Base-by-base conservation (phyloP, 1,140 invertebrate genomes). In the Conus ventricosus region DNA sequence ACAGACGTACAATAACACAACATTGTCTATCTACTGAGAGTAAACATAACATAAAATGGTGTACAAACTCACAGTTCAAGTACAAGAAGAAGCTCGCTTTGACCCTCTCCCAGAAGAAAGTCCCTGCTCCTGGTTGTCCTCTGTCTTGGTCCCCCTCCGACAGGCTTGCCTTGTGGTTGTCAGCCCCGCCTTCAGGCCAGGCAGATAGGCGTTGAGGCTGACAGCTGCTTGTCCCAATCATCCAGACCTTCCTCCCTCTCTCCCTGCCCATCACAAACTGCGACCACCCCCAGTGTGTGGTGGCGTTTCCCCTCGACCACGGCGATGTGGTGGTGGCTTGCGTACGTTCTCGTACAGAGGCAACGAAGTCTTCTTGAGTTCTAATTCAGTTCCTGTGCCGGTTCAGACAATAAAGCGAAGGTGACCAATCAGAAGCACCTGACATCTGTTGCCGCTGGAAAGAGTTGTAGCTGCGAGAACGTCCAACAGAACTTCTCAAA, bases 331-430 rank as follows among this genome's bases (percentile, higher is more conserved):
- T 20, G 82, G 54, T 20, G 82, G 57, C 27, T 67, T 60, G 4
- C 55, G 55, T 23, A 2, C 55, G 0, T 15, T 84, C 4, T n/a
- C 54, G 55, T 55, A 67, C 55, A 51, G 23, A n/a, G 80, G 81
- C 27, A 25, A 83, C 20, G n/a, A 88, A 82, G n/a, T 23, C 75
- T 88, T 89, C 51, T 89, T 92, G 51, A 80, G 78, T 71, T 57
- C 89, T 20, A 84, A 63, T 20, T 89, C 88, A 54, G 82, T 84
- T 81, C 80, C 15, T 6, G 39, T 10, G 4, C 51, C 10, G 67
- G 67, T 20, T 71, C 67, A 20, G 17, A 71, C 23, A n/a, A 71
- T 71, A 8, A 20, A 7, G 67, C 67, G 7, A n/a, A 71, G 15
- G 67, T 20, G 67, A 13, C 20, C 6, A 71, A 71, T 23, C 67